Evolutionary conservation across 1,140 invertebrate species (phyloP).

Genomic region (Anagrus nilaparvatae): DNA sequence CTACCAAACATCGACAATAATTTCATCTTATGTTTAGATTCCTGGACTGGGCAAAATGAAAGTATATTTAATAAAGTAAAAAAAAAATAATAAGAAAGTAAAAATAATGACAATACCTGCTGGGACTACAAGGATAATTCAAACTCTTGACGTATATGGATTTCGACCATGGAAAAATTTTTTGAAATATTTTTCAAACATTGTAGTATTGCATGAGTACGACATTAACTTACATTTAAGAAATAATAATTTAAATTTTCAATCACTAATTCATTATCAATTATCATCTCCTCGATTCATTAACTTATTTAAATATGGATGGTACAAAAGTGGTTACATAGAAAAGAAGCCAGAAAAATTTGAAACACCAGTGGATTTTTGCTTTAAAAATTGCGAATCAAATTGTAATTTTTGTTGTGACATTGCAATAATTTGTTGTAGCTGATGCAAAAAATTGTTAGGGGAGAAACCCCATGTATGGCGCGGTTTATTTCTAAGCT

Average conservation of each 20-base stretch:
- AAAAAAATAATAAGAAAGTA: not conserved
- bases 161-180: constrained; percentile 15
- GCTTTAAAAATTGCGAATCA: constrained; percentile 3
- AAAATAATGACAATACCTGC: constrained; percentile 6
- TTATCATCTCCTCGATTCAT: constrained; percentile 9
- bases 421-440: not conserved
- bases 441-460: not conserved
- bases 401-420: not conserved
- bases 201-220: constrained; percentile 6
- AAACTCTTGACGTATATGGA: constrained; percentile 12
- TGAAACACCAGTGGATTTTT: constrained; percentile 9
- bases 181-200: constrained; percentile 12
- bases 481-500: no score
- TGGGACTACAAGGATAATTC: constrained; percentile 11
- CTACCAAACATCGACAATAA: no score
- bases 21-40: no score
- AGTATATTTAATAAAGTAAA: not conserved
- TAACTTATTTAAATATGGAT: constrained; percentile 10
- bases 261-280: constrained; percentile 17
- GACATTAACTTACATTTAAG: constrained; percentile 3
- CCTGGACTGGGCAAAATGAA: not conserved
- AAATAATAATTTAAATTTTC: constrained; percentile 17
- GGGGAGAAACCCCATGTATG: no score
- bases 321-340: constrained; percentile 9
- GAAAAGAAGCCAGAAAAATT: constrained; percentile 1